These are phyloP conservation scores for Microcebus ravelobensis DNA, from an alignment of 2,113 vertebrate species.

Conservation along the genomic window DNA sequence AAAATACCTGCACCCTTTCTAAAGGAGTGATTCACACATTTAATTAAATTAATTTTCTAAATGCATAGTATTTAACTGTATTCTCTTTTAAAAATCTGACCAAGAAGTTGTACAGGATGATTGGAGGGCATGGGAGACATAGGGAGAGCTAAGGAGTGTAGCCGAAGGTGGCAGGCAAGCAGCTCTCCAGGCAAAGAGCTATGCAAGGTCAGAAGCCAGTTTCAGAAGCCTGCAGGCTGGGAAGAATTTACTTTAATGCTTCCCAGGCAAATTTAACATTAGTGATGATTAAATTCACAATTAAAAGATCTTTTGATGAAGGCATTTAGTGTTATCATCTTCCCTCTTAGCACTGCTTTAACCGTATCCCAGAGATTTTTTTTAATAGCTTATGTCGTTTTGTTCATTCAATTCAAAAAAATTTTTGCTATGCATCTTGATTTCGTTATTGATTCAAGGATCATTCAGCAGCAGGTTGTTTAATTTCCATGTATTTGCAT, in stretches of 20 bases:
- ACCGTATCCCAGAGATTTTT: too few relatives aligned
- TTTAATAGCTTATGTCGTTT: too few relatives aligned
- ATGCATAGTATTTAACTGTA: neutral
- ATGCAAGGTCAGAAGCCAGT: fast-evolving
- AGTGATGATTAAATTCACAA: neutral
- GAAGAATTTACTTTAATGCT: neutral
- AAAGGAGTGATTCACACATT: neutral
- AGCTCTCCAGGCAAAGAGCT: neutral
- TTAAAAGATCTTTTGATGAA: neutral
- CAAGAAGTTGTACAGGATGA: neutral
- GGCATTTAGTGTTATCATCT: too few relatives aligned
- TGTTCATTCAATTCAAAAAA: too few relatives aligned
- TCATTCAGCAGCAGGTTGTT: too few relatives aligned
- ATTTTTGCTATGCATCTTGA: too few relatives aligned
- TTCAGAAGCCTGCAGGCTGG: neutral
- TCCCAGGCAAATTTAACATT: neutral
- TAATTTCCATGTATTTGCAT: too few relatives aligned
- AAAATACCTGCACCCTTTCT: neutral
- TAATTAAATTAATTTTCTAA: slow-evolving; percentile 24
- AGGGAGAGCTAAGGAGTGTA: neutral
- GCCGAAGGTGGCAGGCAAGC: too few relatives aligned
- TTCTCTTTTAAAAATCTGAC: slow-evolving; percentile 3
- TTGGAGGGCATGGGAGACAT: neutral
- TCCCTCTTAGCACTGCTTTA: too few relatives aligned
- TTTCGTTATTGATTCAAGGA: too few relatives aligned